Conservation (phyloP, 1,140 invertebrate species). For the Sweltsa coloradensis region DNA sequence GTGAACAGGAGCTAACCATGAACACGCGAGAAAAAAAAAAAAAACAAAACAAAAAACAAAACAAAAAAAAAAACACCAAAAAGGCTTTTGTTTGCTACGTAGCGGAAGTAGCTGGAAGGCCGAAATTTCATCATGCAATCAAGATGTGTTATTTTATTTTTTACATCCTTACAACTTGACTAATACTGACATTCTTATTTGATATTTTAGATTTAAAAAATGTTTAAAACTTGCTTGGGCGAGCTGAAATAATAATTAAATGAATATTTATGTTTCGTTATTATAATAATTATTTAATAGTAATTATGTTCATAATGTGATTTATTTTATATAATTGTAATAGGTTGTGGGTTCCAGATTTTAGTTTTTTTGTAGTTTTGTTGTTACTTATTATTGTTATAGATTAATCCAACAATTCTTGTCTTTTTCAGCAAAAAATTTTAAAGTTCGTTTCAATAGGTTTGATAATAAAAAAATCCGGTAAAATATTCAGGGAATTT, state of each 20-base stretch:
- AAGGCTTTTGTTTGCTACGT: slow-evolving; percentile 18
- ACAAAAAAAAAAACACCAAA: not conserved
- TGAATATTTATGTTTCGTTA: not conserved
- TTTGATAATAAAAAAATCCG: no score
- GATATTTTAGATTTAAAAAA: not conserved
- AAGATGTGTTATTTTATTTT: not conserved
- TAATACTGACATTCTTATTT: not conserved
- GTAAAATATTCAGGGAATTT: no score
- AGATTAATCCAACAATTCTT: no score
- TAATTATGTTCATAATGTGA: no score
- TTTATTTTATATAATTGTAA: no score
- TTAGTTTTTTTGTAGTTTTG: no score
- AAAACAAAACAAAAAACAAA: slow-evolving; percentile 6
- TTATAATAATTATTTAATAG: no score
- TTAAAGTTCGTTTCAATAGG: no score
- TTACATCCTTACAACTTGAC: not conserved
- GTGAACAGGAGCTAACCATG: slow-evolving; percentile 27
- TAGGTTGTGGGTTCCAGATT: no score
- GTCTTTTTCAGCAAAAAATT: no score
- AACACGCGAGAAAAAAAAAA: slow-evolving; percentile 19
- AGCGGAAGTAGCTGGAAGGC: slow-evolving; percentile 12
- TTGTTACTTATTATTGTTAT: no score
- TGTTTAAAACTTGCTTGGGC: not conserved
- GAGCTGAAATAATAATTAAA: not conserved
- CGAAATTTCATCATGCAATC: not conserved